Conservation (phyloP, 1,140 invertebrate species). For the Cecropterus lyciades region DNA sequence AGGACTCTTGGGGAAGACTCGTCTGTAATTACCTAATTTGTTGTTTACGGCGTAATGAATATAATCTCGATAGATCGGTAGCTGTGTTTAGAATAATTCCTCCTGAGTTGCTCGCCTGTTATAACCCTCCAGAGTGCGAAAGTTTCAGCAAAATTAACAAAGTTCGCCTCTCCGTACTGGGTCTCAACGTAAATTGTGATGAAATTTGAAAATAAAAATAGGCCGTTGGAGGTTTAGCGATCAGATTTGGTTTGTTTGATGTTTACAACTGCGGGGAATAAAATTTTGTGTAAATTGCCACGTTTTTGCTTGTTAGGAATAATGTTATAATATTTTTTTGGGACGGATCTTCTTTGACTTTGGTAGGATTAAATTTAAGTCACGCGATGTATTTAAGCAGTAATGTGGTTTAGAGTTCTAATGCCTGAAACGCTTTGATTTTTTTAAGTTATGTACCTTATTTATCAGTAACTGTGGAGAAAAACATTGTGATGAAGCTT, state of each 20-base stretch:
- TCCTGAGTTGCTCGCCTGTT: conserved; percentile 37
- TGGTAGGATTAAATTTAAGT: not conserved
- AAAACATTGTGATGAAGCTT: too few relatives aligned
- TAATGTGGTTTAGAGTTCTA: too few relatives aligned
- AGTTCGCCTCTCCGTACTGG: conserved; percentile 45
- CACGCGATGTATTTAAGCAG: too few relatives aligned
- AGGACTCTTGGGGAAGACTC: not conserved
- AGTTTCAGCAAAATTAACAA: conserved; percentile 60
- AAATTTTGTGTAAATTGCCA: conserved; percentile 14
- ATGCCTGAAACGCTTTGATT: too few relatives aligned
- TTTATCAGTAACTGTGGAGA: too few relatives aligned
- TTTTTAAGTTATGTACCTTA: too few relatives aligned
- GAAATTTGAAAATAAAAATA: conserved; percentile 52
- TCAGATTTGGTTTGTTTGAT: conserved; percentile 32
- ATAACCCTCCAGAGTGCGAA: conserved; percentile 47
- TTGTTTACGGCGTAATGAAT: conserved; percentile 32
- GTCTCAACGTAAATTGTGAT: conserved; percentile 48
- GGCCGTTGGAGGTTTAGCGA: conserved; percentile 33
- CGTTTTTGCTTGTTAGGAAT: conserved; percentile 8
- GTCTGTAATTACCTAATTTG: conserved; percentile 26
- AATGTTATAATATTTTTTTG: not conserved
- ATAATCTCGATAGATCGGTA: conserved; percentile 41
- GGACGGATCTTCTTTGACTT: not conserved
- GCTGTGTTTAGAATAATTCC: conserved; percentile 38
- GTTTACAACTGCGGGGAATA: conserved; percentile 21